A percentile compares a stretch with the other conserved stretches of the same genome.
phyloP scores from a whole-genome alignment of 2,888 invertebrate species.

The Glyphotaelius pellucidus region DNA sequence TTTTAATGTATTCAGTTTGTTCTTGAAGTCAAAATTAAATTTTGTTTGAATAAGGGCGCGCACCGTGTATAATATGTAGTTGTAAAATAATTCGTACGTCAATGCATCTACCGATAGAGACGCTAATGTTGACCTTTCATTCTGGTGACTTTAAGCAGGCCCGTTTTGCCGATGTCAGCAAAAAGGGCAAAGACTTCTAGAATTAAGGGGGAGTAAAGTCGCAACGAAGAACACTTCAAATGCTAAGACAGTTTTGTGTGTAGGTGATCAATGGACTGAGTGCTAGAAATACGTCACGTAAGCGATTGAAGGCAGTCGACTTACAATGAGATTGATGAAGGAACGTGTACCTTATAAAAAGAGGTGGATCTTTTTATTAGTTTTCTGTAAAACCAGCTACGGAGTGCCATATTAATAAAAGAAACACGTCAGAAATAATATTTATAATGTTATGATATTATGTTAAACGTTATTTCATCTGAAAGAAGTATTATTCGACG shows the following conservation, averaged over 20 bases:
- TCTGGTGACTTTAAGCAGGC: background rate
- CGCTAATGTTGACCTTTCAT: background rate
- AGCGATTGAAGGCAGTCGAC: background rate
- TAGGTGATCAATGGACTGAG: background rate
- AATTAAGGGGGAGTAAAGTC: background rate
- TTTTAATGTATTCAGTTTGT: no score
- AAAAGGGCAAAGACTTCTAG: background rate
- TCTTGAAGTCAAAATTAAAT: no score
- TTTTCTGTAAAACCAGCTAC: background rate
- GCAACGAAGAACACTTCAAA: background rate
- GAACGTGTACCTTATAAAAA: background rate
- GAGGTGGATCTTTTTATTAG: background rate
- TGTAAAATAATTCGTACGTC: no score
- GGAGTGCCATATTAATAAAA: background rate
- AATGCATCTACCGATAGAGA: background rate
- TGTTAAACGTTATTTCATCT: no score
- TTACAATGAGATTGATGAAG: background rate
- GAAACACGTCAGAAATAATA: background rate
- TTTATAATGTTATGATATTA: no score
- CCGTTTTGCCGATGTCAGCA: background rate
- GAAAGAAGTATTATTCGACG: no score
- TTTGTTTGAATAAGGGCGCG: no score
- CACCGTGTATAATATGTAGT: no score
- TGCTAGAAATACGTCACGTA: background rate
- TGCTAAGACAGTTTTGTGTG: background rate